phyloP scores from a whole-genome alignment of 2,113 vertebrate genomes.

The Panthera uncia region DNA sequence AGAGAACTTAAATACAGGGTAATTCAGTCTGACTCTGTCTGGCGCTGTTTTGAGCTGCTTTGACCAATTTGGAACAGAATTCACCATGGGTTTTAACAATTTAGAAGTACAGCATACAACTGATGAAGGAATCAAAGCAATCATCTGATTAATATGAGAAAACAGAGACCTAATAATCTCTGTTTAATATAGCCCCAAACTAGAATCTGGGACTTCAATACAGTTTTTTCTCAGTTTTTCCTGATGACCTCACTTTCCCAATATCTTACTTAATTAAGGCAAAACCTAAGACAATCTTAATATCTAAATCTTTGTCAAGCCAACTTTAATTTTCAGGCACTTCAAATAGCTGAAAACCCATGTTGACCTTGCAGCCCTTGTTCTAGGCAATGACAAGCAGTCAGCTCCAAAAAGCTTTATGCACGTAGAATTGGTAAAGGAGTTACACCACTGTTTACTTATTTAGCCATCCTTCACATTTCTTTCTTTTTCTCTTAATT shows the following conservation, averaged over 20 bases:
- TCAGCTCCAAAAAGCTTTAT: not conserved
- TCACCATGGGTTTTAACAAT: constrained; percentile 45
- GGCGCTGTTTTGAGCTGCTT: constrained; percentile 40
- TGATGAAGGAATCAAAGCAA: constrained; percentile 27
- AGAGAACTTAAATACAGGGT: constrained; percentile 60
- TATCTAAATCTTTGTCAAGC: constrained; percentile 2
- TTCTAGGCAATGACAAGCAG: not conserved
- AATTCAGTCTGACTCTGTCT: constrained; percentile 55
- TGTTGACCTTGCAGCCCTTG: not conserved
- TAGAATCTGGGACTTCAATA: not conserved
- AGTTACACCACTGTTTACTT: not conserved
- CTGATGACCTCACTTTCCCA: not conserved
- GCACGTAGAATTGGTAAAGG: not conserved
- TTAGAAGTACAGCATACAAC: constrained; percentile 10
- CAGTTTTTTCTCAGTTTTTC: not conserved
- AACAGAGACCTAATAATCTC: not conserved
- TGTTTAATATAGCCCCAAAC: not conserved
- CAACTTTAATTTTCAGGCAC: constrained; percentile 9
- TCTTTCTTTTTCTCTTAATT: not conserved
- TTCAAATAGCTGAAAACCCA: constrained; percentile 1
- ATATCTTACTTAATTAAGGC: constrained; percentile 26
- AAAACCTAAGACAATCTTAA: constrained; percentile 28
- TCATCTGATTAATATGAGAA: constrained; percentile 49
- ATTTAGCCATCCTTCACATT: not conserved
- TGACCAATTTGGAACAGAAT: constrained; percentile 61